Conservation (phyloP, 2,113 vertebrate species). For the Otus sunia region DNA sequence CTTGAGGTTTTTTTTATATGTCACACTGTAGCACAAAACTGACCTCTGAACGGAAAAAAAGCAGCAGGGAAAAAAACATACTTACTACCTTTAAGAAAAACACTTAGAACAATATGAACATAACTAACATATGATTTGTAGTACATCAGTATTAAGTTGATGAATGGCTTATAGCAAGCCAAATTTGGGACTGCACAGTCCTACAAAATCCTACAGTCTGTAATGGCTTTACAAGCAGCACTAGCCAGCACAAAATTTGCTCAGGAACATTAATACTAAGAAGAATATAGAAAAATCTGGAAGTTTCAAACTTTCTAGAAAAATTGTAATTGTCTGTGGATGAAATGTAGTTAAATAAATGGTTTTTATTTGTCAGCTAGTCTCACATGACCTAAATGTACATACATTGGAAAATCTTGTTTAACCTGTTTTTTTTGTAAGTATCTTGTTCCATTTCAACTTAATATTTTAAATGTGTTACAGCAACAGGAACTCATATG, state of each 20-base stretch:
- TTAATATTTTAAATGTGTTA: constrained; percentile 45
- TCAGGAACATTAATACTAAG: neutral
- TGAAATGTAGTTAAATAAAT: neutral
- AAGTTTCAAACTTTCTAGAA: neutral
- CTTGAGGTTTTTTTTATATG: neutral
- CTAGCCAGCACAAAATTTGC: neutral
- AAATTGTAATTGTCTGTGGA: neutral
- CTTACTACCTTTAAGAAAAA: neutral
- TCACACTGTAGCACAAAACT: neutral
- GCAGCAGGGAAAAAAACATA: neutral
- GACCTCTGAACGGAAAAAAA: neutral
- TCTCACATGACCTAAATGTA: neutral
- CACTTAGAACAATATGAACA: neutral
- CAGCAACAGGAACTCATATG: constrained; percentile 7
- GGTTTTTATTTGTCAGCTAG: neutral
- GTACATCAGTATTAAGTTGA: neutral
- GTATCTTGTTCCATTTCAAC: neutral
- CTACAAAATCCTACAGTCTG: neutral
- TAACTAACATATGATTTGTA: neutral
- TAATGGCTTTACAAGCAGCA: neutral
- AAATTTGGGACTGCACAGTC: neutral
- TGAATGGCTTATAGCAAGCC: neutral
- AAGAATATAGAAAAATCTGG: neutral
- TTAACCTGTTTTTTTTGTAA: neutral
- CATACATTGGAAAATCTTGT: neutral